These are phyloP conservation scores for Catamblyrhynchus diadema DNA, from an alignment of 2,797 vertebrate genomes.

Conservation along the genomic window DNA sequence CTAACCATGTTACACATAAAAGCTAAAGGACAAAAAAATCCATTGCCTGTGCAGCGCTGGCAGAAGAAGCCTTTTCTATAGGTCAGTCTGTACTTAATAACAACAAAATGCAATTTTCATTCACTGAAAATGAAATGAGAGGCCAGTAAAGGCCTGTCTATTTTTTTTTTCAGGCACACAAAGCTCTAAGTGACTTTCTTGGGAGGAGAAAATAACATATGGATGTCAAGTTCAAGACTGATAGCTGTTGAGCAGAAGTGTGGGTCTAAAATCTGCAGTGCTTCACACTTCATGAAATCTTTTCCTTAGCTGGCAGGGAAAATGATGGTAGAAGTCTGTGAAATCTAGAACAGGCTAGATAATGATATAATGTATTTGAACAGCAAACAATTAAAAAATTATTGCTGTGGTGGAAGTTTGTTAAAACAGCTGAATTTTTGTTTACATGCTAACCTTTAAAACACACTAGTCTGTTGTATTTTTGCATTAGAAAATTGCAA, in stretches of 20 bases:
- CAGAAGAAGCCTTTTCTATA: neutral
- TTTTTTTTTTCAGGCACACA: neutral
- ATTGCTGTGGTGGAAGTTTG: neutral
- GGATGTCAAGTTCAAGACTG: conserved; percentile 53
- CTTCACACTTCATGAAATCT: conserved; percentile 50
- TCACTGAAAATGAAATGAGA: conserved; percentile 26
- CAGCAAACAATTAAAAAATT: neutral
- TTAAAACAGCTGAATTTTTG: neutral
- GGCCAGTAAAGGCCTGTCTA: neutral
- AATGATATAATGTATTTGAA: neutral
- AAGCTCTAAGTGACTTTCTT: conserved; percentile 28
- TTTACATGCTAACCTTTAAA: neutral
- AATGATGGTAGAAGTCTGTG: conserved; percentile 25
- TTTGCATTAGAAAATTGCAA: neutral
- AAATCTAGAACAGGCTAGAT: conserved; percentile 17
- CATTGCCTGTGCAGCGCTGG: neutral
- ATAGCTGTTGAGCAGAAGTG: conserved; percentile 54
- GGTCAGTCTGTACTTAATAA: neutral
- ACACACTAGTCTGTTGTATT: neutral
- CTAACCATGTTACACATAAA: neutral
- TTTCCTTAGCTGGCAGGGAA: conserved; percentile 20
- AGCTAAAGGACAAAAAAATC: neutral
- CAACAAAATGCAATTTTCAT: conserved; percentile 11
- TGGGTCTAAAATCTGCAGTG: conserved; percentile 48
- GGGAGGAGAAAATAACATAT: conserved; percentile 57